phyloP scores from a whole-genome alignment of 2,797 vertebrate genomes.

The Hippoglossus hippoglossus region DNA sequence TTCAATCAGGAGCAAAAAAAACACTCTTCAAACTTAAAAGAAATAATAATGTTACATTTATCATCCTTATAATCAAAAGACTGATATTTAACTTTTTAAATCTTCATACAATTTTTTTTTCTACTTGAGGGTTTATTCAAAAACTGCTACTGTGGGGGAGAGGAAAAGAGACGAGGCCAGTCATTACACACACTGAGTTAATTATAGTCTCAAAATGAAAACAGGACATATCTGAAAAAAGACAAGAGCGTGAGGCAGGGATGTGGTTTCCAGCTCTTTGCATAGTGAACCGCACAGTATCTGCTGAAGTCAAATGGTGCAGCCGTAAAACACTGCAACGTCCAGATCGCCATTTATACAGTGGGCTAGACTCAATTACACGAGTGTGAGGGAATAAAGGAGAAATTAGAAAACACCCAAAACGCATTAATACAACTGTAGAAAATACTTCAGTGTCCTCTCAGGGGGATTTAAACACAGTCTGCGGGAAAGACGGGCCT shows the following conservation, averaged over 20 bases:
- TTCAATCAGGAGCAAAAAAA: too few relatives aligned
- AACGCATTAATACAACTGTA: neutral
- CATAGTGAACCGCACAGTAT: slow-evolving; percentile 8
- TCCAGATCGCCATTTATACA: too few relatives aligned
- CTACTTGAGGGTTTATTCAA: slow-evolving; percentile 17
- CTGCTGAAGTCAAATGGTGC: neutral
- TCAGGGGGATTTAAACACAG: neutral
- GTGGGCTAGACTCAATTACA: too few relatives aligned
- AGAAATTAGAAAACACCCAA: neutral
- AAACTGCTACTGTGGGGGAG: slow-evolving; percentile 15
- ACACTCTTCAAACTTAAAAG: too few relatives aligned
- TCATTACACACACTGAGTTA: slow-evolving; percentile 54
- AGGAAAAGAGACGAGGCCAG: slow-evolving; percentile 19
- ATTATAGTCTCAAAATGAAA: slow-evolving; percentile 76
- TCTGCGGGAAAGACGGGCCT: neutral
- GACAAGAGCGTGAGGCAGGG: slow-evolving; percentile 23
- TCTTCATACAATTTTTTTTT: too few relatives aligned
- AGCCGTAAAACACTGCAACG: neutral
- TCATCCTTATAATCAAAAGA: too few relatives aligned
- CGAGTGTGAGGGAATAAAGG: too few relatives aligned
- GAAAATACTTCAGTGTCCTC: neutral
- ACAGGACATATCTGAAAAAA: slow-evolving; percentile 62
- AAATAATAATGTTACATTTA: too few relatives aligned
- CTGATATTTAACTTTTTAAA: too few relatives aligned
- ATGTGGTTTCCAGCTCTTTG: slow-evolving; percentile 39